Conservation (phyloP, 2,888 invertebrate genomes). For the Hybos culiciformis region DNA sequence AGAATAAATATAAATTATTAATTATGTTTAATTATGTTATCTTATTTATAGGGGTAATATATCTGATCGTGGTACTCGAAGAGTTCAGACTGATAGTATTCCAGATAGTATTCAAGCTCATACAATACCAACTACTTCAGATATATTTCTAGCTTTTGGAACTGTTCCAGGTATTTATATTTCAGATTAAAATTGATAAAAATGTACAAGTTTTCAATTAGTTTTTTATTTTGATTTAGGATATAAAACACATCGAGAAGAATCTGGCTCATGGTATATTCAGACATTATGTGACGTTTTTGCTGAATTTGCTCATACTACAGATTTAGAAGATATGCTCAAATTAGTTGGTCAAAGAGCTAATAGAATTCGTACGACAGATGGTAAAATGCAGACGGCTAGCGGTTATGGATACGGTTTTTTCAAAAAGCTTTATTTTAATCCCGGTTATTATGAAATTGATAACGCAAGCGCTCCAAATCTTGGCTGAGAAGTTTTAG, state of each 20-base stretch:
- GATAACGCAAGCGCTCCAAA: neutral
- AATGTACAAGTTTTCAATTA: neutral
- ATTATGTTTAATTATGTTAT: neutral
- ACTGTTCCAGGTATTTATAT: constrained; percentile 46
- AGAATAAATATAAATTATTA: constrained; percentile 8
- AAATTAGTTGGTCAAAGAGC: constrained; percentile 45
- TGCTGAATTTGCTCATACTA: constrained; percentile 47
- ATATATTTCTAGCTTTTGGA: constrained; percentile 52
- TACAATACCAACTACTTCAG: constrained; percentile 36
- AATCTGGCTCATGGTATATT: constrained; percentile 56
- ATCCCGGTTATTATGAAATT: constrained; percentile 41
- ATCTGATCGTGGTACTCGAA: constrained; percentile 27
- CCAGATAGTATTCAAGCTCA: constrained; percentile 5
- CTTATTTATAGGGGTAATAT: constrained; percentile 24
- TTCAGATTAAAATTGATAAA: neutral
- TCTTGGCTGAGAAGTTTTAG: too few species aligned
- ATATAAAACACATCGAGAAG: constrained; percentile 41
- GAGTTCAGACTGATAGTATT: constrained; percentile 15
- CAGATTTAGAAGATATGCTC: constrained; percentile 49
- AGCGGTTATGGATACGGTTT: constrained; percentile 52
- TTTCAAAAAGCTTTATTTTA: constrained; percentile 47
- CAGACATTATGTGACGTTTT: constrained; percentile 51
- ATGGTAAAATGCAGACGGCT: constrained; percentile 43
- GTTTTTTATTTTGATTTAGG: constrained; percentile 18
- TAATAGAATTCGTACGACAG: constrained; percentile 27